Evolutionary conservation across 2,888 invertebrate species (phyloP), one percentile per base, ranked within the genome.

Genomic region (Lepidonotus clava): DNA sequence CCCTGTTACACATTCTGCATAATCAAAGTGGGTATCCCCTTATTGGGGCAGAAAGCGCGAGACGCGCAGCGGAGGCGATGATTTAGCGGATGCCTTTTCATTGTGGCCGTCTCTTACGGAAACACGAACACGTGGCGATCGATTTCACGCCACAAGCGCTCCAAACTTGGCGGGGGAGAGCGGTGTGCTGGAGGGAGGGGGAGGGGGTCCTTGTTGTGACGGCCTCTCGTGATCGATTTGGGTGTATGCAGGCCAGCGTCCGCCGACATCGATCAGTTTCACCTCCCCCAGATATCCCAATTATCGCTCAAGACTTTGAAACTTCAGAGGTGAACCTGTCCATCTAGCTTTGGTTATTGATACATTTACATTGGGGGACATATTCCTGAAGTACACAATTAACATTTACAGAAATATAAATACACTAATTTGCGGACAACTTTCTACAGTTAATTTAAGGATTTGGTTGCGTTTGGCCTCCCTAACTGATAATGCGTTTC

Each of bases 41-140:
- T 32, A 6, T 28, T 34, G 38, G 41, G 77, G 24, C 77, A n/a
- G 77, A 11, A n/a, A 18, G 34, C 34, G 71, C 32, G 11, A n/a
- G 32, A n/a, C 34, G 24, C 21, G 24, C 77, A 28, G 77, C 41
- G 11, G 77, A 77, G 77, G 77, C 77, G 77, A 77, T 77, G 77
- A 77, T 77, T 77, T 77, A 77, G 77, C 77, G 77, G 77, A 38
- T 77, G 77, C 77, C 77, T 77, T 77, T 77, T 77, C 77, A 77
- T 77, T 77, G 77, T 38, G 71, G 32, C 71, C 71, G 71, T 71
- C 71, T 38, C 71, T 71, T 71, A 77, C 77, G 77, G 77, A 77
- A 41, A 77, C 77, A 41, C 41, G 77, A 77, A 41, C 77, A 77
- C 77, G 77, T 28, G 77, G 40, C 38, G 77, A 77, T 77, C 77